Percentiles rank a stretch among this genome's conserved stretches.
Conservation (phyloP, 2,797 vertebrate species). For the Rhynchonycteris naso region DNA sequence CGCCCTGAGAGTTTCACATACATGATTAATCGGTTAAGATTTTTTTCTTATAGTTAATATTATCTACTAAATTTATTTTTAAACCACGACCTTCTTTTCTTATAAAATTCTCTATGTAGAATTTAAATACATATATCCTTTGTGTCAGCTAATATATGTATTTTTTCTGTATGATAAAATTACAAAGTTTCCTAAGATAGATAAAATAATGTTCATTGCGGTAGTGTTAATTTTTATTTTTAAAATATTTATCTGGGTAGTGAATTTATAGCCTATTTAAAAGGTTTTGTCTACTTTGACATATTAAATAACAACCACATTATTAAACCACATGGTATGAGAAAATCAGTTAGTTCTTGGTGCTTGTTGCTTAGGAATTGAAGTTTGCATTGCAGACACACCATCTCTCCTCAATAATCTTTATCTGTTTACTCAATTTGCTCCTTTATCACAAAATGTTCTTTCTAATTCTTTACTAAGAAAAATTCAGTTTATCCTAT, state of each 20-base stretch:
- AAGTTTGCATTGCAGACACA: neutral
- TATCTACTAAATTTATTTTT: neutral
- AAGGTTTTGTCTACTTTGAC: neutral
- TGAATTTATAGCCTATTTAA: neutral
- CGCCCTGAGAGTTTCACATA: constrained; percentile 28
- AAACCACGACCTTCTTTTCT: neutral
- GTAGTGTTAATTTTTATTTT: neutral
- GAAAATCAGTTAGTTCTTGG: neutral
- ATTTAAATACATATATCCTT: neutral
- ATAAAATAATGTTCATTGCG: neutral
- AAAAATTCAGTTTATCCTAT: neutral
- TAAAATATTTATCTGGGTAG: neutral
- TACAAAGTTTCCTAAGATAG: neutral
- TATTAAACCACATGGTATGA: neutral
- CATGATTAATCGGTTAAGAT: neutral
- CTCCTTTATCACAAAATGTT: neutral
- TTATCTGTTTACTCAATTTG: neutral
- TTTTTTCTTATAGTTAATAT: constrained; percentile 34
- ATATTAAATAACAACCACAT: neutral
- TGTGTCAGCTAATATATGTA: neutral
- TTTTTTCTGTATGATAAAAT: neutral
- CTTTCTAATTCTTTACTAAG: neutral
- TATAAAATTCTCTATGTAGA: neutral
- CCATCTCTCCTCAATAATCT: neutral
- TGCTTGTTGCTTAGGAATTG: neutral